Conservation (phyloP, 2,888 invertebrate genomes). For the Mesorhabditis sp. region DNA sequence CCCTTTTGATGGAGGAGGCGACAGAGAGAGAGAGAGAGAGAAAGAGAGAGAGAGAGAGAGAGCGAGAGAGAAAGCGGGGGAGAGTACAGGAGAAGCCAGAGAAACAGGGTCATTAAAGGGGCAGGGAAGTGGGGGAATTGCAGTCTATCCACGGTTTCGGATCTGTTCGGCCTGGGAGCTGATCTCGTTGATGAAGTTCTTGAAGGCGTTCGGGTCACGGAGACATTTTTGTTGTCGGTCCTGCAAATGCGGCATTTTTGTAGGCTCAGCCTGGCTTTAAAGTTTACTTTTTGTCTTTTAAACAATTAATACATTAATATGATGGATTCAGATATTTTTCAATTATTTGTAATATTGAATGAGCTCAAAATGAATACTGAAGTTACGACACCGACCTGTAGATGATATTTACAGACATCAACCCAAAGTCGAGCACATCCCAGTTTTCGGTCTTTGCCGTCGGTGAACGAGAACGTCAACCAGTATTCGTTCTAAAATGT, state of each 20-base stretch:
- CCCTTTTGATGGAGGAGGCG: too few relatives aligned
- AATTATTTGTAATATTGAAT: not conserved
- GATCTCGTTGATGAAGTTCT: constrained; percentile 57
- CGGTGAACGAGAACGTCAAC: constrained; percentile 58
- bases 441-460: constrained; percentile 53
- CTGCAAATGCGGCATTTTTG: constrained; percentile 15
- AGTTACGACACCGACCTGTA: constrained; percentile 15
- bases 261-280: not conserved
- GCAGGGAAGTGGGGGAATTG: not conserved
- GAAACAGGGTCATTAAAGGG: not conserved
- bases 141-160: constrained; percentile 34
- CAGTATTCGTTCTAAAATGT: constrained; percentile 57
- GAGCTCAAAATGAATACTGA: not conserved
- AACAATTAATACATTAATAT: too few relatives aligned
- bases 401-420: constrained; percentile 56
- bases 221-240: constrained; percentile 55
- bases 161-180: constrained; percentile 56
- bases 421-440: constrained; percentile 57
- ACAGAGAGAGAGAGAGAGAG: too few relatives aligned
- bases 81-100: not conserved
- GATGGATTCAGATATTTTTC: not conserved
- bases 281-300: not conserved
- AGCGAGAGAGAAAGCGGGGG: too few relatives aligned
- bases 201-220: constrained; percentile 58
- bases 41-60: too few relatives aligned